These are phyloP conservation scores for Meloe dianella DNA, from an alignment of 2,888 invertebrate genomes.

Conservation along the genomic window DNA sequence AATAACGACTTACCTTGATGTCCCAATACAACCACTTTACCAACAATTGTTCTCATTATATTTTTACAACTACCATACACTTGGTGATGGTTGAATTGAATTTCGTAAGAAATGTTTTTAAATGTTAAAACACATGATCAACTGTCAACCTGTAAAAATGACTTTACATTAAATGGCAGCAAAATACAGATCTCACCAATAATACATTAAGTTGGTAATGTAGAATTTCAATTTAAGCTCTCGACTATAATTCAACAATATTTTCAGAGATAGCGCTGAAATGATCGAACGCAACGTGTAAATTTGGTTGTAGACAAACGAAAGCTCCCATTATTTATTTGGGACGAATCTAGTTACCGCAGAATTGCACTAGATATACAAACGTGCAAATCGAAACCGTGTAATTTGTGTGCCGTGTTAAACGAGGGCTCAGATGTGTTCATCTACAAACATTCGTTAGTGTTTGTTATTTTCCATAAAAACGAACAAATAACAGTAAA, in stretches of 20 bases:
- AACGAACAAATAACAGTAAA: constrained; percentile 11
- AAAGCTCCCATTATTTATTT: no score
- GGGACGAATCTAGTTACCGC: no score
- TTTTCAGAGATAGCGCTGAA: neutral
- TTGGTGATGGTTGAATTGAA: neutral
- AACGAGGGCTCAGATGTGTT: no score
- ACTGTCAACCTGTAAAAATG: neutral
- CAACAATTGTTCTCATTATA: constrained; percentile 77
- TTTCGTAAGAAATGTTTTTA: neutral
- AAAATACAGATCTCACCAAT: no score
- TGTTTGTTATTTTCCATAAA: neutral
- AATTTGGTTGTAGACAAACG: no score
- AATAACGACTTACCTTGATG: constrained; percentile 70
- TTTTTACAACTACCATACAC: constrained; percentile 1
- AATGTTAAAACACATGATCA: neutral
- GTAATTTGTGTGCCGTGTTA: no score
- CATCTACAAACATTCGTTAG: neutral
- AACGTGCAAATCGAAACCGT: no score
- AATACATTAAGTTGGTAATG: no score
- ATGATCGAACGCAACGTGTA: neutral
- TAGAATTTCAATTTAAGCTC: neutral
- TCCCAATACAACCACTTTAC: constrained; percentile 86
- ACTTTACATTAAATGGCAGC: no score
- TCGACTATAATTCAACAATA: no score
- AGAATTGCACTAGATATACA: no score